Evolutionary conservation across 1,140 invertebrate genomes (phyloP), one percentile per base, ranked within the genome.

Genomic region (Camponotus pennsylvanicus): DNA sequence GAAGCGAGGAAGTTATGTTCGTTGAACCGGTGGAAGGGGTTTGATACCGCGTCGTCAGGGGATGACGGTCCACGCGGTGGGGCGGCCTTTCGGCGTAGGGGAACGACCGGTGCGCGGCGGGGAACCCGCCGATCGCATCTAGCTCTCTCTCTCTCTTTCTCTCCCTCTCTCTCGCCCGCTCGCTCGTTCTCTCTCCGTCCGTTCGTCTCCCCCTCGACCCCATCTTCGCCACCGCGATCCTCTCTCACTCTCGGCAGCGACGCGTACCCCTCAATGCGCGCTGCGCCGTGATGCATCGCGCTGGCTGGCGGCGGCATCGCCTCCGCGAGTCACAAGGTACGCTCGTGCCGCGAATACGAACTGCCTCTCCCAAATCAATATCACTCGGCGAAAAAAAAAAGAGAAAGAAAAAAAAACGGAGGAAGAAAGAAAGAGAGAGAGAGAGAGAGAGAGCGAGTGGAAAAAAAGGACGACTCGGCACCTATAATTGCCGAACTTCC

Each of bases 361-460:
- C 90, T 91, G 93, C 92, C 94, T 94, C 94, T 94, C 93, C 94
- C 94, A 93, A 95, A 95, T 95, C 94, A 95, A 95, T 95, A 95
- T 94, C 93, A 95, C 94, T 94, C 94, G 92, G 92, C 91, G 93
- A 94, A 93, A 94, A 93, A 94, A n/a, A 94, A 90, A 79, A 84
- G 59, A 40, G 49, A 76, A 27, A 32, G 34, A 59, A 57, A 73
- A 80, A 37, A 37, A 63, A 86, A 18, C 49, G 49, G 49, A 18
- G 49, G 15, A 52, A 52, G 49, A 18, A 52, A 52, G 49, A 52
- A 18, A 52, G 49, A 52, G 15, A 52, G 42, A 45, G 40, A 42
- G 42, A 45, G 42, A 45, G 42, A 13, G 37, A 40, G 37, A 40
- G 37, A 40, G 37, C 3, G 70, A 27, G 27, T 27, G 83, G 66